phyloP scores from a whole-genome alignment of 2,888 invertebrate genomes.

The Nebria brevicollis region DNA sequence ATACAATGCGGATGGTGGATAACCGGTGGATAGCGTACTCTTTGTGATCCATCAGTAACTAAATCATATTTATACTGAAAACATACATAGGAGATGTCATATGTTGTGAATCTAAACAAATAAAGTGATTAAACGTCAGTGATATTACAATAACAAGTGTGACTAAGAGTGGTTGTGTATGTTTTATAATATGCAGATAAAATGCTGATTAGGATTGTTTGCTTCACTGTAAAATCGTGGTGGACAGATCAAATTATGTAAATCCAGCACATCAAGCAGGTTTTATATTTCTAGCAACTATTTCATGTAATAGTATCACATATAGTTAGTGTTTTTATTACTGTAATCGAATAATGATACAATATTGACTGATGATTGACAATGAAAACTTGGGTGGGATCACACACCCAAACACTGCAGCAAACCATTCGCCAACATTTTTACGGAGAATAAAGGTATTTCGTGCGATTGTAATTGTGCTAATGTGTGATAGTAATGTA shows the following conservation, averaged over 20 bases:
- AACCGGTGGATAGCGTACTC: not conserved
- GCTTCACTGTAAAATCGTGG: constrained; percentile 21
- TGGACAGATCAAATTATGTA: constrained; percentile 25
- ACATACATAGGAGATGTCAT: not conserved
- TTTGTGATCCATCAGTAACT: not conserved
- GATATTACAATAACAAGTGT: not conserved
- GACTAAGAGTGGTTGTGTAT: not conserved
- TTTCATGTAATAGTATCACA: not conserved
- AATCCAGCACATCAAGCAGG: not conserved
- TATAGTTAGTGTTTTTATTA: not conserved
- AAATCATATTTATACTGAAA: not conserved
- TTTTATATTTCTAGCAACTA: not conserved
- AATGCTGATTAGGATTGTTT: constrained; percentile 19
- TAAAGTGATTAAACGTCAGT: constrained; percentile 1
- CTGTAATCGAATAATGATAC: constrained; percentile 29
- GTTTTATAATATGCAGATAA: not conserved
- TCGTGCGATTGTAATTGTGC: not conserved
- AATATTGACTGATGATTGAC: constrained; percentile 43
- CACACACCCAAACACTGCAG: constrained; percentile 36
- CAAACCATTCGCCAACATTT: constrained; percentile 27
- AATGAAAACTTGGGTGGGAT: constrained; percentile 44
- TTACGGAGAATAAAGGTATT: constrained; percentile 37
- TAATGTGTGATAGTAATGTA: not conserved
- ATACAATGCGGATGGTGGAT: no score
- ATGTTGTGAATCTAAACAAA: not conserved